These are phyloP conservation scores for Okapia johnstoni DNA, from an alignment of 2,113 vertebrate genomes.

Conservation along the genomic window DNA sequence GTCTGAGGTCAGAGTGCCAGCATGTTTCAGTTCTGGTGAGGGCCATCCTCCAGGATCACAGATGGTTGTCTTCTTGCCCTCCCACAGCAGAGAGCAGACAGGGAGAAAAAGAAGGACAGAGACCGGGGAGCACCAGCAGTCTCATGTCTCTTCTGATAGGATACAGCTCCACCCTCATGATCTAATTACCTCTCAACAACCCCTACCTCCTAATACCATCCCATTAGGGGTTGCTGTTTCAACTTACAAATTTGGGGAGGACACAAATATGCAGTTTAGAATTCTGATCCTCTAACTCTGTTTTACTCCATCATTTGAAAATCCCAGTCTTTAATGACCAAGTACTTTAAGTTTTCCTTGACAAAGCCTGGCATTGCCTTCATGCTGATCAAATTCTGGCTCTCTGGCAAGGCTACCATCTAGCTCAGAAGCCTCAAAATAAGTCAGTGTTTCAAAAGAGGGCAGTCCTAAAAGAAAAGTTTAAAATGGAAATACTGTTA, in stretches of 20 bases:
- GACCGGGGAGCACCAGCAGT: not conserved
- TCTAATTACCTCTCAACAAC: not conserved
- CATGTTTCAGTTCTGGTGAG: not conserved
- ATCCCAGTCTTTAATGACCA: not conserved
- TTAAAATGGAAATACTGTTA: not conserved
- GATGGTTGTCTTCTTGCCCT: not conserved
- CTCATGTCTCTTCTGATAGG: not conserved
- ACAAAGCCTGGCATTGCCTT: not conserved
- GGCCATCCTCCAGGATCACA: not conserved
- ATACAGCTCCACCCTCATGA: not conserved
- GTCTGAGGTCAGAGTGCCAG: not conserved
- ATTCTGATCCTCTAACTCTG: not conserved
- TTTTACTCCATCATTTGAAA: not conserved
- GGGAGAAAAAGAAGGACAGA: not conserved
- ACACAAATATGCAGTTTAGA: not conserved
- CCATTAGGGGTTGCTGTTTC: not conserved
- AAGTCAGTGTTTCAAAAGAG: not conserved
- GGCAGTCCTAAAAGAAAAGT: not conserved
- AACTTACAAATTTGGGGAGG: not conserved
- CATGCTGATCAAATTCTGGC: not conserved
- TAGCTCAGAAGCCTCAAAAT: not conserved
- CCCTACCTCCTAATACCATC: not conserved
- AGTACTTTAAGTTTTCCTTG: not conserved
- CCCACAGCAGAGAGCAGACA: not conserved
- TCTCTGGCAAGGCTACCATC: not conserved